Evolutionary conservation across 2,888 invertebrate species (phyloP), one percentile per base, ranked within the genome.

Genomic region (Physocephala rufipes): DNA sequence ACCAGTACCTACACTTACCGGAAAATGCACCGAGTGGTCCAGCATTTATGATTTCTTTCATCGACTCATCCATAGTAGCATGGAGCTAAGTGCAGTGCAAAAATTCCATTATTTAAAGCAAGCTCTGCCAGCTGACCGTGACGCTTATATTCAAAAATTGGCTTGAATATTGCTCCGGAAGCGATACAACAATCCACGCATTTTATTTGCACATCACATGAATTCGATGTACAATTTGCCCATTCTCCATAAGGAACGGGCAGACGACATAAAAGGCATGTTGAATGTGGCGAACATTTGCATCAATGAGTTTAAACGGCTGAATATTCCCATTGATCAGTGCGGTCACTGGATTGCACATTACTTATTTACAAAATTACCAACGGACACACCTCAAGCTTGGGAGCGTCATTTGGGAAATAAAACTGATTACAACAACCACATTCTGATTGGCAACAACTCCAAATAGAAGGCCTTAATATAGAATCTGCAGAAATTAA

Each of bases 61-160:
- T 19, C 12, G 51, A 51, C 51, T 51, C 12, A 16, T 51, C 15
- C 16, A 51, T 16, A 51, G n/a, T n/a, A n/a, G n/a, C n/a, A n/a
- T n/a, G n/a, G n/a, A 1, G n/a, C 59, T 21, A 64, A 69, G 65
- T 21, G 21, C 63, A 19, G 71, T 69, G 13, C 72, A 73, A 63
- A 71, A 71, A 63, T 72, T 74, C 36, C 72, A 71, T 59, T 71
- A 59, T 58, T 66, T 74, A 30, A 72, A 72, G 61, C n/a, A 45
- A 63, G 66, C 72, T 19, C 24, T 70, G 4, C 63, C 63, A 16
- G 21, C 26, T 21, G 67, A 72, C 45, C 62, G 66, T 26, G 70
- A 72, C 55, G 63, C 58, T 15, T 59, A 63, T 43, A 63, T 70
- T 26, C 64, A 61, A 51, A 58, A 59, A 73, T n/a, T n/a, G n/a